Base-by-base conservation (phyloP, 2,888 invertebrate genomes). In the Adineta ricciae region DNA sequence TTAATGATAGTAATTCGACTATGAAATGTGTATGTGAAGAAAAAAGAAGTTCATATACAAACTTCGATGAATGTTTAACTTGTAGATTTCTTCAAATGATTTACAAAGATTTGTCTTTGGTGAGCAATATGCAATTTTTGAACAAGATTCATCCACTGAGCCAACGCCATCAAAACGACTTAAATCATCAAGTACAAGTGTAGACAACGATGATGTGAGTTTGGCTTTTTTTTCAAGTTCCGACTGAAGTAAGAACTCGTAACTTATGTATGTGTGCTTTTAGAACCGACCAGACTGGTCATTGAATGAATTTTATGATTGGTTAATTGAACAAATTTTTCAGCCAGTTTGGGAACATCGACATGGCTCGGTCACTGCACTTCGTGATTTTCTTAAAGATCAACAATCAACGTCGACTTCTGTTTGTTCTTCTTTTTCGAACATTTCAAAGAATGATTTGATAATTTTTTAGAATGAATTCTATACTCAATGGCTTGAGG, bases 321-420 rank as follows among this genome's bases (percentile, higher is more conserved):
- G 97, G 97, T 96, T 97, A 8, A 92, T 97, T 87, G 94, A 95
- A 89, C 93, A 93, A 88, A 96, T 97, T 91, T 94, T 94, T 89
- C 94, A 94, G 86, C 56, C 84, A 14, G 52, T 93, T 86, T 98
- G 97, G 97, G 97, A 97, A 91, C 93, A 94, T 27, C 92, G 97
- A 5, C 97, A 98, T 91, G 97, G 97, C 0, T 95, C 96, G 32
- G 96, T 96, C 5, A 95, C 95, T 27, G 96, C 96, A 19, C 91
- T 97, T 49, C 90, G 97, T 78, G 95, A 95, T 90, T 92, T 95
- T 0, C 92, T 95, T 21, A 72, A 82, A 85, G 32, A 50, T 46
- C 46, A 84, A 50, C 36, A 85, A 84, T 14, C 21, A 32, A 5
- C 24, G 41, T 8, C 27, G 49, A 78, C 36, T 36, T 84, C 52